These are phyloP conservation scores for Cheilosia scutellata DNA, from an alignment of 2,888 invertebrate genomes.

Conservation along the genomic window DNA sequence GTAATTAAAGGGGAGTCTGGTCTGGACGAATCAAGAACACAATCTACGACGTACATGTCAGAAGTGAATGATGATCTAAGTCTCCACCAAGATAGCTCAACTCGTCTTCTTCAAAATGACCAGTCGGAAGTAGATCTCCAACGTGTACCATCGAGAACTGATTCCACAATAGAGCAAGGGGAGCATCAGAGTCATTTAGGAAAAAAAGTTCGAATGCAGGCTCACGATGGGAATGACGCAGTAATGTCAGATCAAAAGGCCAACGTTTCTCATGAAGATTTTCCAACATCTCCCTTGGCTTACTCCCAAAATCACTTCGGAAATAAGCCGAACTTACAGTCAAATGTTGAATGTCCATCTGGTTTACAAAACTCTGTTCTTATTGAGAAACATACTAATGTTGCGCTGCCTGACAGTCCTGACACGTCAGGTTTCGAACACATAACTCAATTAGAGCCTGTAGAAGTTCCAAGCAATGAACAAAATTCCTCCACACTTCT, in stretches of 20 bases:
- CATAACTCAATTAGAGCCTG: background rate
- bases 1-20: no score
- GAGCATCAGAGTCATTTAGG: background rate
- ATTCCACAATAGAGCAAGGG: background rate
- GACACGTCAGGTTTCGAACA: background rate
- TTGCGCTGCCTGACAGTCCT: background rate
- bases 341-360: background rate
- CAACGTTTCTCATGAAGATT: background rate
- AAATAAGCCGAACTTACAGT: background rate
- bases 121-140: no score
- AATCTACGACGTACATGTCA: no score
- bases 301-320: constrained; percentile 39
- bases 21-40: no score
- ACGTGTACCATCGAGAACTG: no score
- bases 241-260: no score
- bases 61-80: no score
- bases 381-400: background rate
- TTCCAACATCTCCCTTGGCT: constrained; percentile 10
- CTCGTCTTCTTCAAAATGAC: no score
- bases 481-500: background rate
- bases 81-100: no score
- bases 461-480: background rate
- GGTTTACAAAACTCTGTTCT: background rate
- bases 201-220: no score
- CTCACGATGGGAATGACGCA: no score